Percentiles rank a stretch among this genome's conserved stretches.
These are phyloP conservation scores for Drosophila borborema DNA, from an alignment of 2,888 invertebrate species.

Conservation along the genomic window DNA sequence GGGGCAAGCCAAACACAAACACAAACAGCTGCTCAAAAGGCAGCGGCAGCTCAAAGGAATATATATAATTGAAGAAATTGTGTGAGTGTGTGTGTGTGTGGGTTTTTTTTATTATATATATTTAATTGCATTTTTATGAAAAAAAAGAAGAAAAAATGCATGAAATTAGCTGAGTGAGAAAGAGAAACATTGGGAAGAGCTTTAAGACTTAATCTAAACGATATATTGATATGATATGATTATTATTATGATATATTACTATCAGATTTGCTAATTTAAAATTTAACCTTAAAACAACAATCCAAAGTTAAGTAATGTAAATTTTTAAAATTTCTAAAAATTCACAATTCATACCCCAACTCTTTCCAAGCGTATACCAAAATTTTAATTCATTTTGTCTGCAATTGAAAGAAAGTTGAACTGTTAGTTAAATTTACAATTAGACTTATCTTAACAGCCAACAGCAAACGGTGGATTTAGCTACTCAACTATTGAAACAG, in stretches of 20 bases:
- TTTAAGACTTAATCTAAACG: neutral
- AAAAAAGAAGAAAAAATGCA: neutral
- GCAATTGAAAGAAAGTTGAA: slow-evolving; percentile 3
- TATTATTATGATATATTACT: no score
- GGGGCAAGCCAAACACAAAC: neutral
- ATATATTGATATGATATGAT: no score
- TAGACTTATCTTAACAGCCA: slow-evolving; percentile 1
- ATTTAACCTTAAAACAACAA: no score
- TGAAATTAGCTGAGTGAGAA: slow-evolving; percentile 1
- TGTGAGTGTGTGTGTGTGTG: neutral
- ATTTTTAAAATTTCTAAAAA: no score
- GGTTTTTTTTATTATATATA: neutral
- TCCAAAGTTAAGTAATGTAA: no score
- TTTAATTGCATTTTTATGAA: slow-evolving; percentile 2
- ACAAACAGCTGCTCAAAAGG: slow-evolving; percentile 9
- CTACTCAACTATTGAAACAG: slow-evolving; percentile 4
- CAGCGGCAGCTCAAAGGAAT: neutral
- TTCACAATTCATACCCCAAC: neutral
- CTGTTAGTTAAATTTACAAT: slow-evolving; percentile 6
- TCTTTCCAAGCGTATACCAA: neutral
- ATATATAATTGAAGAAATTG: neutral
- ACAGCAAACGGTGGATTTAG: neutral
- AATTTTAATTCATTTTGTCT: neutral
- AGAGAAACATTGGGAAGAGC: neutral
- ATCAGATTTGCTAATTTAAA: no score